Base-by-base conservation (phyloP, 2,888 invertebrate species). In the Ganaspis brasiliensis region DNA sequence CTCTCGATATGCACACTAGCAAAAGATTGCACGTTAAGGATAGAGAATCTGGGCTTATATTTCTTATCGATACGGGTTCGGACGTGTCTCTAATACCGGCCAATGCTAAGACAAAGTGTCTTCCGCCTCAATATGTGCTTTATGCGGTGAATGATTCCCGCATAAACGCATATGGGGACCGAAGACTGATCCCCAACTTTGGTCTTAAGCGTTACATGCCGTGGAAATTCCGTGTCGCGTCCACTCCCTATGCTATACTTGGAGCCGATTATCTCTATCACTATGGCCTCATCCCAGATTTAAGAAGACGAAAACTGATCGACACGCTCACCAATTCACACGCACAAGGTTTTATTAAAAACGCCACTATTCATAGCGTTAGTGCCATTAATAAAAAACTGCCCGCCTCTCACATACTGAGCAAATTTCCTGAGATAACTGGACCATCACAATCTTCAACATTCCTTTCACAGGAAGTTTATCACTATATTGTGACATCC, bases 401-500 rank as follows among this genome's bases (percentile, higher is more conserved):
- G 2, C 40, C 35, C 12, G 24, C 2, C 10, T 37, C 67, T 6
- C 1, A 67, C 5, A 6, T 67, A 26, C 16, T 37, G 16, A 5
- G 31, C 12, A 6, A 35, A n/a, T 67, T 37, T 40, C 67, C 67
- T n/a, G 67, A 67, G 19, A 16, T 67, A 12, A 37, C 35, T n/a
- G 6, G 67, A 12, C 4, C 19, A 12, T 35, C 67, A 10, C 35
- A 40, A 12, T 16, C 19, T 2, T 5, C 67, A 3, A 19, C 4
- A 14, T 14, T 67, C n/a, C 12, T 12, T 5, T 40, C 59, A 10
- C 74, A 61, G 37, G 61, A 67, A 9, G 59, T 71, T n/a, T n/a
- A n/a, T n/a, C n/a, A n/a, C n/a, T n/a, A n/a, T n/a, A 83, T 83
- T 19, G 14, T 55, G 9, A 82, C 80, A 10, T 72, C 5, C 0